phyloP scores from a whole-genome alignment of 2,113 vertebrate species.

The Mastomys natalensis region DNA sequence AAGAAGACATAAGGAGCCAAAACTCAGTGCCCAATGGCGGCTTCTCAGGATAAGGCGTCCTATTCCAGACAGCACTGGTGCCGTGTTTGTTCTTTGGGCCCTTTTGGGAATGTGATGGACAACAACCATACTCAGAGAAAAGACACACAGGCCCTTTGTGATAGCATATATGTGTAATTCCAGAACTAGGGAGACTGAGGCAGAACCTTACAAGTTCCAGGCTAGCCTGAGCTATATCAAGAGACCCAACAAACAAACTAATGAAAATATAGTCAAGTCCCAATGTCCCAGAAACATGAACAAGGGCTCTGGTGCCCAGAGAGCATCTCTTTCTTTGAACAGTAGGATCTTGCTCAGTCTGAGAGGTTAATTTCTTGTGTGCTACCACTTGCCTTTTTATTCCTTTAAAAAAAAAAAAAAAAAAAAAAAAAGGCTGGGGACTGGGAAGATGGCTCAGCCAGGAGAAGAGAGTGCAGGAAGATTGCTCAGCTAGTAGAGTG shows the following conservation, averaged over 20 bases:
- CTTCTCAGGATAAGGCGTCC: not conserved
- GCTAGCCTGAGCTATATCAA: not conserved
- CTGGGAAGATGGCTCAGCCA: not conserved
- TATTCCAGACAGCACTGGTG: accelerated
- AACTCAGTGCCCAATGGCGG: not conserved
- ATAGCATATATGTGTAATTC: not conserved
- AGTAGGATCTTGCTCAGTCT: not conserved
- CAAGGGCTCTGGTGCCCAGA: not conserved
- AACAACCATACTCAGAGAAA: not conserved
- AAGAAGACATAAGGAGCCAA: not conserved
- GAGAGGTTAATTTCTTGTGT: not conserved
- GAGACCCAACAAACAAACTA: not conserved
- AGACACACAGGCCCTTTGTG: not conserved
- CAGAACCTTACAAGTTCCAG: not conserved
- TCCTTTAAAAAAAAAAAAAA: too few relatives aligned
- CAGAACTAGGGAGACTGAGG: not conserved
- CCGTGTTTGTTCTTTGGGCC: not conserved
- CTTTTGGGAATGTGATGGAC: not conserved
- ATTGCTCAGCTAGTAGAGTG: not conserved
- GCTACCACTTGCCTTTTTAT: not conserved
- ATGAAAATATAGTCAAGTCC: not conserved
- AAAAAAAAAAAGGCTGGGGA: not conserved
- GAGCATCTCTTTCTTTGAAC: not conserved
- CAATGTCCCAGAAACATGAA: not conserved
- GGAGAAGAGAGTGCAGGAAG: not conserved